Conservation (phyloP, 2,113 vertebrate species). For the Sinosuthora webbiana region DNA sequence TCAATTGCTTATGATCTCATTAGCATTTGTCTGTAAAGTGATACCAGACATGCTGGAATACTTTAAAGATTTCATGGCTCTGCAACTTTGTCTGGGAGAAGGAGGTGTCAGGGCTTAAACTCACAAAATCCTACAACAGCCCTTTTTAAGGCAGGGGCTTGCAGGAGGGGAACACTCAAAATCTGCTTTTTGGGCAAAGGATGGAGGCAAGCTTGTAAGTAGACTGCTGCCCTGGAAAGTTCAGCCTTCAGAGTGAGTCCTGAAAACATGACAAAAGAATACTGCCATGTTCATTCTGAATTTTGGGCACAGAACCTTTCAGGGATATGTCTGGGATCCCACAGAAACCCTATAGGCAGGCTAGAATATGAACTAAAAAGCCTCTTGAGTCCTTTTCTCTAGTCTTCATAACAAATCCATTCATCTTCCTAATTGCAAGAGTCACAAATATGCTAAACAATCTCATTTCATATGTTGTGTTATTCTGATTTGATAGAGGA, state of each 20-base stretch:
- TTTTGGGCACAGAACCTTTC: background rate
- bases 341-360: background rate
- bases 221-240: background rate
- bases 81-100: background rate
- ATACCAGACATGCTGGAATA: constrained; percentile 52
- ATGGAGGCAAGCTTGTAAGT: background rate
- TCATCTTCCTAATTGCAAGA: background rate
- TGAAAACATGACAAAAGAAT: background rate
- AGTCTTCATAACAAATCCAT: background rate
- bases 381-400: background rate
- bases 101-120: background rate
- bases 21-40: constrained; percentile 84
- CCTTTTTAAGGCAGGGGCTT: background rate
- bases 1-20: constrained; percentile 92
- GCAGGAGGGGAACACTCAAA: background rate
- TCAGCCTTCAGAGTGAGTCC: background rate
- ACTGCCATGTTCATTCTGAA: background rate
- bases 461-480: background rate
- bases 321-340: background rate
- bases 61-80: constrained; percentile 48
- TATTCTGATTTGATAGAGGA: background rate
- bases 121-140: background rate
- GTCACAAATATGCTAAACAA: background rate
- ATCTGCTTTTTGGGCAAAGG: background rate
- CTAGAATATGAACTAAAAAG: background rate